Evolutionary conservation across 2,888 invertebrate genomes (phyloP), one percentile per base, ranked within the genome.

Genomic region (Agrochola macilenta): DNA sequence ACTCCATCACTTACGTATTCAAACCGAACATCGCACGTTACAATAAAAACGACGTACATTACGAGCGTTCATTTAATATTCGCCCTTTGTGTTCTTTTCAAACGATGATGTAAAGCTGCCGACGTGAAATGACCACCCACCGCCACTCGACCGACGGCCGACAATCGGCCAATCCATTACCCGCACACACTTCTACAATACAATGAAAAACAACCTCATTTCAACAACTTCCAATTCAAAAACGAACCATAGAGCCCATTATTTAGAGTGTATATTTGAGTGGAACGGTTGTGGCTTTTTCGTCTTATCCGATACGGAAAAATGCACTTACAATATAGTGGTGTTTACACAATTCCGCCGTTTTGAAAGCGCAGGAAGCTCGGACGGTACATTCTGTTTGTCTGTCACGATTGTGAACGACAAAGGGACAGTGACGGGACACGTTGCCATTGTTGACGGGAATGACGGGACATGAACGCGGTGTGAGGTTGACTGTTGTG

Each of bases 331-430:
- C 90, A 90, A 89, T 91, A 90, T 90, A 91, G 89, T 85, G 87
- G 87, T 93, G 93, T 93, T 93, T 93, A 93, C 93, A 92, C 91
- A 91, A 93, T 91, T 92, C 93, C 91, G 89, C 85, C 87, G 93
- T 91, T 92, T 91, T 94, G 92, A 93, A 94, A 94, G 93, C 93
- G 91, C 94, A 94, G 94, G 94, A 94, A 94, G 94, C 94, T 91
- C 85, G 93, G 89, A 87, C 89, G 83, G 93, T 89, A 92, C 92
- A 90, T 92, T 93, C 91, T 93, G 93, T 93, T 91, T 93, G 93
- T 93, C 90, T 90, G 93, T 93, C 92, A 93, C 92, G 91, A 93
- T 93, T 90, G 90, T 82, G 85, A 71, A 79, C 72, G 84, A 88
- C 89, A 92, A 94, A 93, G 89, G 91, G 86, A 84, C 87, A 89